Percentiles rank a stretch among this genome's conserved stretches.
Conservation (phyloP, 2,888 invertebrate genomes). For the Chymomyza fuscimana region DNA sequence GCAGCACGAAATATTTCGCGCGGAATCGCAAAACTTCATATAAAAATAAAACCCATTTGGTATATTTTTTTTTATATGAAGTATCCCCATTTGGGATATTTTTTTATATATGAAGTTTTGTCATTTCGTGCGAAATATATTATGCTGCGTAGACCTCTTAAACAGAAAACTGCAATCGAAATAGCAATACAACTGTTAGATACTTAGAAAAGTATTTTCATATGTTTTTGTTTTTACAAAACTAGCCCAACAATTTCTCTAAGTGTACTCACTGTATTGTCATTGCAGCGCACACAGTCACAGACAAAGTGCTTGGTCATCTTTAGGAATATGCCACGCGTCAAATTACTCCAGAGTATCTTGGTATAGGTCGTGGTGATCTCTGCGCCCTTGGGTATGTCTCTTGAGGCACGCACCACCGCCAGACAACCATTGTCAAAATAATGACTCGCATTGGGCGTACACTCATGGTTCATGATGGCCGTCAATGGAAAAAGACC, state of each 20-base stretch:
- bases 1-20: too few species aligned
- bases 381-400: slow-evolving; percentile 84
- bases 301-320: slow-evolving; percentile 86
- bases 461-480: slow-evolving; percentile 87
- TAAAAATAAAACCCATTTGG: too few species aligned
- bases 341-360: slow-evolving; percentile 85
- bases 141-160: too few species aligned
- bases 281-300: slow-evolving; percentile 84
- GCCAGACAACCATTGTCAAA: slow-evolving; percentile 83
- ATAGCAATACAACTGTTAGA: too few species aligned
- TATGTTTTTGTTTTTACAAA: not conserved
- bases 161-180: too few species aligned
- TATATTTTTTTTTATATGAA: too few species aligned
- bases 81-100: too few species aligned
- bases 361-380: slow-evolving; percentile 87
- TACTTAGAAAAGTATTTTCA: too few species aligned
- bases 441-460: slow-evolving; percentile 86
- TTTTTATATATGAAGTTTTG: too few species aligned
- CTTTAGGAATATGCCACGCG: slow-evolving; percentile 83
- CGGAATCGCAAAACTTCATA: too few species aligned
- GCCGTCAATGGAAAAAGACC: slow-evolving; percentile 86
- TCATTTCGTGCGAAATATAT: too few species aligned
- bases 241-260: not conserved
- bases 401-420: slow-evolving; percentile 82
- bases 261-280: slow-evolving; percentile 83